phyloP scores from a whole-genome alignment of 2,113 vertebrate genomes.

The Alces alces region DNA sequence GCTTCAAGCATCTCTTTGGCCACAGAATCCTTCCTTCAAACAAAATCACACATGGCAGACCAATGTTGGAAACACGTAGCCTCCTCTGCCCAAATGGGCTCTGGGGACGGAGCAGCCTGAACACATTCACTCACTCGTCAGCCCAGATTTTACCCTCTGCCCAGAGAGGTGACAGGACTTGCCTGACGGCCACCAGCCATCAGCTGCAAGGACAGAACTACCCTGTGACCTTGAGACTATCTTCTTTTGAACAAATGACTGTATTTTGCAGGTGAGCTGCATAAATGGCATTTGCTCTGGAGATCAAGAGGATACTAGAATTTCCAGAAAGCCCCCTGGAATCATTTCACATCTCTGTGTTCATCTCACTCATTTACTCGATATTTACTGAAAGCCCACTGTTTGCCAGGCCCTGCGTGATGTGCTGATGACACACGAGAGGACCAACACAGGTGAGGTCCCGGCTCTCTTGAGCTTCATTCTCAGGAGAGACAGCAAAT shows the following conservation, averaged over 20 bases:
- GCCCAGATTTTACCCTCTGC: background rate
- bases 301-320: background rate
- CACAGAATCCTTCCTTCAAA: background rate
- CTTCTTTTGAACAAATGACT: background rate
- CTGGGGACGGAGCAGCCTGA: background rate
- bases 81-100: background rate
- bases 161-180: too few relatives aligned
- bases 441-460: background rate
- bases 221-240: background rate
- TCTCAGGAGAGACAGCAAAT: background rate
- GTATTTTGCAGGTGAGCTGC: background rate
- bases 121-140: background rate
- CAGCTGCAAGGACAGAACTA: background rate
- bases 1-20: background rate
- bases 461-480: background rate
- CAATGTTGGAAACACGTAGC: background rate
- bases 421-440: background rate
- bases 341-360: background rate
- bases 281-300: background rate
- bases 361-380: background rate
- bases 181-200: background rate
- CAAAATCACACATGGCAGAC: background rate
- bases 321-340: background rate
- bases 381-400: background rate
- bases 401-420: background rate